Conservation (phyloP, 2,113 vertebrate species). For the Anser cygnoides region DNA sequence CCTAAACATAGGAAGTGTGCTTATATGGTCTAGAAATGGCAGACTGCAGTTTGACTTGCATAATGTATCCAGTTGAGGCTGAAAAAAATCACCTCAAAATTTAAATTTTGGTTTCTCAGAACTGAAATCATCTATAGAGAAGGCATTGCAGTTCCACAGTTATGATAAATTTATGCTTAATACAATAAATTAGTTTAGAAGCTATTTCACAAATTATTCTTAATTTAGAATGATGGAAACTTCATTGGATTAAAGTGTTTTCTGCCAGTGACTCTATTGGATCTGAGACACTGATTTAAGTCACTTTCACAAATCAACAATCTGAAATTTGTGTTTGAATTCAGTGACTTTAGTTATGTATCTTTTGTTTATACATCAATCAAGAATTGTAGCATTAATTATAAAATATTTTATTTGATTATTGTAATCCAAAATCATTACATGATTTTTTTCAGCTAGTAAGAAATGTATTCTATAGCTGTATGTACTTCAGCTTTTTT, state of each 20-base stretch:
- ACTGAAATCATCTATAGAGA: background rate
- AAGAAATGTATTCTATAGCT: background rate
- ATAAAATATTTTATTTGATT: background rate
- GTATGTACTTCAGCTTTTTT: background rate
- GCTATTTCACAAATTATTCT: background rate
- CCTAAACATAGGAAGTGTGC: background rate
- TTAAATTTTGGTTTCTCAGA: background rate
- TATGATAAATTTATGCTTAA: background rate
- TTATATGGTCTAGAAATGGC: background rate
- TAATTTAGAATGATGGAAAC: background rate
- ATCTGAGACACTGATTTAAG: background rate
- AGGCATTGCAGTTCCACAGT: background rate
- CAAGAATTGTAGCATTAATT: background rate
- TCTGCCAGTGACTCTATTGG: background rate
- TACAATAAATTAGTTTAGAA: background rate
- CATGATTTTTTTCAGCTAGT: background rate
- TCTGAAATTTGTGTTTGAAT: background rate
- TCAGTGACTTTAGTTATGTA: background rate
- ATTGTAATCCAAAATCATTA: background rate
- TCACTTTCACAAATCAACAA: background rate
- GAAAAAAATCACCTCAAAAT: background rate
- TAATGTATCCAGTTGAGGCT: background rate
- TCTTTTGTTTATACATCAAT: background rate
- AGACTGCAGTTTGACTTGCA: background rate
- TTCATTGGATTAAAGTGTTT: background rate